These are phyloP conservation scores for Dryocosmus kuriphilus DNA, from an alignment of 2,888 invertebrate genomes.

Conservation along the genomic window DNA sequence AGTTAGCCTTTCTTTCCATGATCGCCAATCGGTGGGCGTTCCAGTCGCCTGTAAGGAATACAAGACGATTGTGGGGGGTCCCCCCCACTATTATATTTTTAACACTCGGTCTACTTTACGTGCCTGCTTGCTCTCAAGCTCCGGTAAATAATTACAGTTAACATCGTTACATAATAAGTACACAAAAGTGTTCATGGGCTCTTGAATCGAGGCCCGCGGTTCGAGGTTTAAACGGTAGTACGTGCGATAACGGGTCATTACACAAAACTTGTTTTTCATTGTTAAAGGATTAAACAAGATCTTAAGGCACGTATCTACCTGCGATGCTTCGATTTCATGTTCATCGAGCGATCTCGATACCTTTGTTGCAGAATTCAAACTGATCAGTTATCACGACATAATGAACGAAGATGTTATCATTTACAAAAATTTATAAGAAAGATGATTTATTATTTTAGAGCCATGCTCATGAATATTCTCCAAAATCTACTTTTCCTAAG, in stretches of 20 bases:
- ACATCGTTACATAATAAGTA: slow-evolving; percentile 71
- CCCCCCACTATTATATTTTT: slow-evolving; percentile 71
- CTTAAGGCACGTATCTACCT: background rate
- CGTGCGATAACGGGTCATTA: slow-evolving; percentile 43
- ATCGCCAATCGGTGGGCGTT: slow-evolving; percentile 29
- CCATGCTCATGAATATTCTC: too few species aligned
- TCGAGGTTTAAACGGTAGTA: slow-evolving; percentile 37
- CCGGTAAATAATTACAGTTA: slow-evolving; percentile 75
- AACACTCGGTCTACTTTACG: slow-evolving; percentile 70
- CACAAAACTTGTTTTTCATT: slow-evolving; percentile 27
- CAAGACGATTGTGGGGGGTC: slow-evolving; percentile 49
- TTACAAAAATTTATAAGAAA: too few species aligned
- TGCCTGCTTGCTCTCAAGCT: slow-evolving; percentile 55
- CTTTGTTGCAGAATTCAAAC: background rate
- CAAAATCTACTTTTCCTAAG: too few species aligned
- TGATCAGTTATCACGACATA: background rate
- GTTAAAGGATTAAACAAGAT: slow-evolving; percentile 17
- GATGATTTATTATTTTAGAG: too few species aligned
- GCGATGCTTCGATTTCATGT: background rate
- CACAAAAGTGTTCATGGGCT: slow-evolving; percentile 23
- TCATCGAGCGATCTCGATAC: background rate
- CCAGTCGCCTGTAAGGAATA: slow-evolving; percentile 14
- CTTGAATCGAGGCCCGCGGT: slow-evolving; percentile 32
- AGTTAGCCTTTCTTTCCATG: slow-evolving; percentile 10
- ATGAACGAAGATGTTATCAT: background rate